Conservation (phyloP, 2,797 vertebrate genomes). For the Hozukius guyotensis region DNA sequence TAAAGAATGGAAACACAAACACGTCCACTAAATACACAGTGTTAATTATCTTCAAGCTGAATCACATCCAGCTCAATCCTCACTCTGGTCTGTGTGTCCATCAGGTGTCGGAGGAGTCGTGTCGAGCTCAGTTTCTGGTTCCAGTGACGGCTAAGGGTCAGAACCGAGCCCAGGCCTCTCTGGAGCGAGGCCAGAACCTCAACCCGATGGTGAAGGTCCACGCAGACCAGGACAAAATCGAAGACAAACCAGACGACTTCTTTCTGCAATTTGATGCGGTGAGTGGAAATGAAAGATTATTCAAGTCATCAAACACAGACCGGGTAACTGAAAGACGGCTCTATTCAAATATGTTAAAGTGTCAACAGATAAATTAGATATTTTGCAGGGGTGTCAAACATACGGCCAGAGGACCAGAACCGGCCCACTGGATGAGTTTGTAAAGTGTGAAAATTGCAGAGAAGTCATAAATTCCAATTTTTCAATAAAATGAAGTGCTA, state of each 20-base stretch:
- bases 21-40: background rate
- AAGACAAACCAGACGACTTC: slow-evolving; percentile 89
- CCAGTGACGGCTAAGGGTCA: slow-evolving; percentile 84
- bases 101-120: slow-evolving; percentile 89
- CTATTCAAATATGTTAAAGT: background rate
- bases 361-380: no score
- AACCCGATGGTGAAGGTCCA: slow-evolving; percentile 97
- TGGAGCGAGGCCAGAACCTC: slow-evolving; percentile 93
- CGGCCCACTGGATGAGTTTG: no score
- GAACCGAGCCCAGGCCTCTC: slow-evolving; percentile 90
- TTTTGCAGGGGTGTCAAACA: no score
- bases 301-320: background rate
- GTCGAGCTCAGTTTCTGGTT: slow-evolving; percentile 91
- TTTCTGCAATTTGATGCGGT: slow-evolving; percentile 95
- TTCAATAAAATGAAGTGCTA: no score
- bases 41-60: background rate
- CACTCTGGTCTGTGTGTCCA: background rate
- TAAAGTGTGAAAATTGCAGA: no score
- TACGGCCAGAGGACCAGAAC: no score
- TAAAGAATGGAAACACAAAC: background rate
- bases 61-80: background rate
- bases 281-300: slow-evolving; percentile 56
- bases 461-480: no score
- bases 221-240: slow-evolving; percentile 83
- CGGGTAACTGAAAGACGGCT: background rate